Conservation (phyloP, 1,140 invertebrate genomes). For the Trichonephila clavipes region DNA sequence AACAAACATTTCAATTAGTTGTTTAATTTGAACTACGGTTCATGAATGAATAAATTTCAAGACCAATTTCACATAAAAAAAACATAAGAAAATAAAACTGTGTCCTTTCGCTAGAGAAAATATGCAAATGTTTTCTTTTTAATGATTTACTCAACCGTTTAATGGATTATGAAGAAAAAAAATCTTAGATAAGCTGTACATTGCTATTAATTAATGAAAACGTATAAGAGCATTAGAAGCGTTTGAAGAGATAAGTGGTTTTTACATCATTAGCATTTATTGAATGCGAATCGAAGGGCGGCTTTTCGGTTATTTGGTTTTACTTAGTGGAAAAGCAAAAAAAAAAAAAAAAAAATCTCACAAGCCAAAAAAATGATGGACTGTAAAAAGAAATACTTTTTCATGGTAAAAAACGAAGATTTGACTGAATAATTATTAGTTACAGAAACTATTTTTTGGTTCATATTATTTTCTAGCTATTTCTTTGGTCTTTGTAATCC, state of each 20-base stretch:
- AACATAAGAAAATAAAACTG: constrained; percentile 46
- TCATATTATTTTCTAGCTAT: not conserved
- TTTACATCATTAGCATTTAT: constrained; percentile 61
- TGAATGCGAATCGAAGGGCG: constrained; percentile 39
- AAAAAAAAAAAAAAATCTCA: no score
- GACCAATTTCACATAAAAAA: not conserved
- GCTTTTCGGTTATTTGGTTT: not conserved
- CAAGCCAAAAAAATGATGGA: not conserved
- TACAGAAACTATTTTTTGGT: no score
- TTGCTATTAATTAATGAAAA: constrained; percentile 63
- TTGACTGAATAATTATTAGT: constrained; percentile 12
- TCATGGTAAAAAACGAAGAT: not conserved
- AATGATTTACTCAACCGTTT: constrained; percentile 35
- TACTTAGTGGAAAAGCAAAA: not conserved
- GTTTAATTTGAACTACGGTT: no score
- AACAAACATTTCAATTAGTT: no score
- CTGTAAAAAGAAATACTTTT: not conserved
- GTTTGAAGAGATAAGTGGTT: constrained; percentile 23
- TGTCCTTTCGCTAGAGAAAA: not conserved
- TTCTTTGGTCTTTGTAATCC: not conserved
- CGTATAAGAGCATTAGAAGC: constrained; percentile 6
- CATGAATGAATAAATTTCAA: no score
- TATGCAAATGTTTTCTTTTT: constrained; percentile 58
- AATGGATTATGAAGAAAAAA: constrained; percentile 45
- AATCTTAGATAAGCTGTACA: not conserved